These are phyloP conservation scores for Pherbina coryleti DNA, from an alignment of 2,888 invertebrate genomes.

Conservation along the genomic window DNA sequence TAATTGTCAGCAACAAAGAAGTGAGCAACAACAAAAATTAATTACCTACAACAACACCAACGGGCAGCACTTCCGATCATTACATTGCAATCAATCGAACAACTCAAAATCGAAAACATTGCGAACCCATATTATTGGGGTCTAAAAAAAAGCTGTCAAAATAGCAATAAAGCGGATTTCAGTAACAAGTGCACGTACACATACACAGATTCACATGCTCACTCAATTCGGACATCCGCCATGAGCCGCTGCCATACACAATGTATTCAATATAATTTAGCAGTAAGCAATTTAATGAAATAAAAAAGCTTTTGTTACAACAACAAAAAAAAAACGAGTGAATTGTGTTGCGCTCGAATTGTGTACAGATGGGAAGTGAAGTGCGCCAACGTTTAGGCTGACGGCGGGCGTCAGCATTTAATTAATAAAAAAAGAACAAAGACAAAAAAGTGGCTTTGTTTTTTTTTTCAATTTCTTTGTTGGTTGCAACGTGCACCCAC, in stretches of 20 bases:
- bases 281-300: not conserved
- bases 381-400: not conserved
- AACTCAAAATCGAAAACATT: no score
- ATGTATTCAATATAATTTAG: not conserved
- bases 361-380: not conserved
- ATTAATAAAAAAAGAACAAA: not conserved
- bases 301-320: not conserved
- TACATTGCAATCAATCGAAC: no score
- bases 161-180: no score
- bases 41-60: no score
- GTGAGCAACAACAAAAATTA: no score
- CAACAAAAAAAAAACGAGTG: not conserved
- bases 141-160: no score
- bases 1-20: no score
- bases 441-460: not conserved
- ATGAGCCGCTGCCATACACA: not conserved
- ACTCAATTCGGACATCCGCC: not conserved
- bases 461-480: not conserved
- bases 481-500: slow-evolving; percentile 25
- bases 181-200: no score
- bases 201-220: no score
- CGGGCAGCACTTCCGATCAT: no score
- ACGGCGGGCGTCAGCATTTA: slow-evolving; percentile 4
- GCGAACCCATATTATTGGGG: no score
- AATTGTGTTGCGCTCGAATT: not conserved